phyloP scores from a whole-genome alignment of 23 tunicate genomes.

The Trididemnum miniatum region DNA sequence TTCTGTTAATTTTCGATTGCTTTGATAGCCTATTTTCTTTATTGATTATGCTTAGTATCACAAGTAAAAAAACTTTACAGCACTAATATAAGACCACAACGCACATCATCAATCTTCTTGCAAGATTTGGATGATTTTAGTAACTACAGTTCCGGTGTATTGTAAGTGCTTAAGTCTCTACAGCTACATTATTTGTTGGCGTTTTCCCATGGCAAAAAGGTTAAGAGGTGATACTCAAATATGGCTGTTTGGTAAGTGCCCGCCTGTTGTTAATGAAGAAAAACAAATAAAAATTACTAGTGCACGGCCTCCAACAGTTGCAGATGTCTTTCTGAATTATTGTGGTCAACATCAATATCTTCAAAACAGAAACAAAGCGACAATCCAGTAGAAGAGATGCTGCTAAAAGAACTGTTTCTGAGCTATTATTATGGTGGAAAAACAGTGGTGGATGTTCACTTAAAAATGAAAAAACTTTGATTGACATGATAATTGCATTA shows the following conservation, averaged over 20 bases:
- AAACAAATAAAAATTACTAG: neutral
- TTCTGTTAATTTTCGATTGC: neutral
- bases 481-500: neutral
- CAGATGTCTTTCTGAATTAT: neutral
- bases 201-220: neutral
- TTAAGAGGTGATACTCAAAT: neutral
- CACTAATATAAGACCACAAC: neutral
- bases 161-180: no score
- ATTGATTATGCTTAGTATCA: no score
- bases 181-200: neutral
- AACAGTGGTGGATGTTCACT: neutral
- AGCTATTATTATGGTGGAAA: neutral
- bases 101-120: neutral
- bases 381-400: neutral
- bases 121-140: neutral
- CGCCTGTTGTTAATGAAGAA: neutral
- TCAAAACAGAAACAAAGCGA: neutral
- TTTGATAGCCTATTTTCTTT: neutral
- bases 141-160: neutral
- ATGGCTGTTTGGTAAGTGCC: neutral
- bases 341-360: neutral
- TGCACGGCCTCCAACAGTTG: neutral
- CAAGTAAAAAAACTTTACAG: no score
- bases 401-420: neutral
- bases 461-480: neutral